Percentiles rank a stretch among this genome's conserved stretches.
Conservation (phyloP, 2,888 invertebrate genomes). For the Lycocerus yunnanus region DNA sequence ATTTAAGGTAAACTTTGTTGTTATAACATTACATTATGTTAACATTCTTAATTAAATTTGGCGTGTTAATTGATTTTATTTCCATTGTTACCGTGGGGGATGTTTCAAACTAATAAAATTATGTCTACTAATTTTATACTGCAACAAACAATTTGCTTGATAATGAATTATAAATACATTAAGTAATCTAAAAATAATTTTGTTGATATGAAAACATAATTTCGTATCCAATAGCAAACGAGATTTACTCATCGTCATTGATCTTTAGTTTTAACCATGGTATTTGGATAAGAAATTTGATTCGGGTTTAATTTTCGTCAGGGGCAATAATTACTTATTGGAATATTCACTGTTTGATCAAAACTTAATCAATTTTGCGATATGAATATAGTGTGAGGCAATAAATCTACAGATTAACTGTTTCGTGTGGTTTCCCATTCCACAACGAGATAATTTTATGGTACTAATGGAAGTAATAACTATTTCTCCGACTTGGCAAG, state of each 20-base stretch:
- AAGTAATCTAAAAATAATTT: not conserved
- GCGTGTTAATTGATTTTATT: not conserved
- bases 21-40: too few species aligned
- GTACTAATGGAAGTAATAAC: not conserved
- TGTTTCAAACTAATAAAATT: not conserved
- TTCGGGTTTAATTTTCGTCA: not conserved
- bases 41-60: not conserved
- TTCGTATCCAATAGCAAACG: not conserved
- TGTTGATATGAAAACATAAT: not conserved
- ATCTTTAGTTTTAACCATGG: not conserved
- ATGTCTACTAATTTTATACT: not conserved
- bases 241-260: not conserved
- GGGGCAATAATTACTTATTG: not conserved
- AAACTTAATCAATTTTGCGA: not conserved
- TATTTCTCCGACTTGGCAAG: not conserved
- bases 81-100: not conserved
- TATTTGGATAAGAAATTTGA: not conserved
- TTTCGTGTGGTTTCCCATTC: not conserved
- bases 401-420: not conserved
- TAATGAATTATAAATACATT: not conserved
- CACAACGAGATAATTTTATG: not conserved
- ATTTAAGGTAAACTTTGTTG: not conserved
- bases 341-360: slow-evolving; percentile 10
- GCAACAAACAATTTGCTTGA: not conserved
- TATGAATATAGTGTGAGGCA: not conserved